phyloP scores from a whole-genome alignment of 1,140 invertebrate genomes.

The Scaptomyza graminum region DNA sequence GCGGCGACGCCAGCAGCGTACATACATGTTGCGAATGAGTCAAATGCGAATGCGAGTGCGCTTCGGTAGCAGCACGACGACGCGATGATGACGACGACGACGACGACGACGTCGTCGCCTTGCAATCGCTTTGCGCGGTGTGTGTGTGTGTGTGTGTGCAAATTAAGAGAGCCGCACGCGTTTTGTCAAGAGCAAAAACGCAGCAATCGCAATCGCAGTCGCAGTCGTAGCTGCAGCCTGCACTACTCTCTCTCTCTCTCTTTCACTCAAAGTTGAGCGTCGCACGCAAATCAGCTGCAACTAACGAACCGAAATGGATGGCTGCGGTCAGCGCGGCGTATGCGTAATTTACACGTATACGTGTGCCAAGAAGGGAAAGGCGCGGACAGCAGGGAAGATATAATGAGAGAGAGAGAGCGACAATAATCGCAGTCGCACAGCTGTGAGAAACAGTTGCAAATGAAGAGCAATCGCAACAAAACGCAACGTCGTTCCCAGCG shows the following conservation, averaged over 20 bases:
- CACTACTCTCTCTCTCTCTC: slow-evolving; percentile 33
- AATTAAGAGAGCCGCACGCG: slow-evolving; percentile 74
- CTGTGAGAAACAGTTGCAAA: slow-evolving; percentile 2
- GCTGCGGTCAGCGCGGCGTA: slow-evolving; percentile 64
- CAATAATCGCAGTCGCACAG: background rate
- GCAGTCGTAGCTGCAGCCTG: slow-evolving; percentile 47
- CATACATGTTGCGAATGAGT: slow-evolving; percentile 26
- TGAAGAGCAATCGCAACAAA: background rate
- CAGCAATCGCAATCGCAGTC: slow-evolving; percentile 37
- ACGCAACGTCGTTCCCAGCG: background rate
- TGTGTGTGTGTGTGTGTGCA: slow-evolving; percentile 40
- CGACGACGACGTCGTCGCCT: slow-evolving; percentile 34
- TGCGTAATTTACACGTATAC: slow-evolving; percentile 66
- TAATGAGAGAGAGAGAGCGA: background rate
- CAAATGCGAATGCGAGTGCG: slow-evolving; percentile 48
- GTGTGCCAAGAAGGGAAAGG: background rate
- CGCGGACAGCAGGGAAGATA: background rate
- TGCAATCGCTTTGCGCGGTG: slow-evolving; percentile 48
- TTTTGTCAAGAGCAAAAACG: slow-evolving; percentile 65
- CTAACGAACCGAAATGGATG: slow-evolving; percentile 15
- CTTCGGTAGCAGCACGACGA: slow-evolving; percentile 48
- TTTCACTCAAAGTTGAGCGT: slow-evolving; percentile 52
- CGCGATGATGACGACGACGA: no score
- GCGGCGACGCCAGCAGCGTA: slow-evolving; percentile 18
- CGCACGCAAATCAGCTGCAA: slow-evolving; percentile 56